Conservation (phyloP, 1,140 invertebrate species). For the Drosophila equinoxialis region DNA sequence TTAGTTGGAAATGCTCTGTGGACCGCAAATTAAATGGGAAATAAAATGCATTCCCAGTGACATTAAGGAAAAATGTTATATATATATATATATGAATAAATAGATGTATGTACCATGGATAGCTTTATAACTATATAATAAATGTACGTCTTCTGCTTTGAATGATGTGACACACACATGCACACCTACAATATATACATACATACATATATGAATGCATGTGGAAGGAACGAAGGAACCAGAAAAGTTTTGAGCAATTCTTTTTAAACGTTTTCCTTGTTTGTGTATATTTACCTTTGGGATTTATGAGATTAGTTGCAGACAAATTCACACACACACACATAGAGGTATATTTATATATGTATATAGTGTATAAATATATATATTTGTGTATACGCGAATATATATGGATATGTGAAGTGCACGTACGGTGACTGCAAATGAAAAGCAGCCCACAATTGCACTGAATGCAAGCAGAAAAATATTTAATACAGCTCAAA, state of each 20-base stretch:
- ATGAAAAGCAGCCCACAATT: slow-evolving; percentile 70
- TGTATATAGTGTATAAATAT: not conserved
- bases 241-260: slow-evolving; percentile 72
- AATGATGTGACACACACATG: slow-evolving; percentile 11
- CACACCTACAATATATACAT: too few species aligned
- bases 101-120: not conserved
- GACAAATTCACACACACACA: slow-evolving; percentile 32
- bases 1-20: slow-evolving; percentile 32
- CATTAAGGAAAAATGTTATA: slow-evolving; percentile 16
- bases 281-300: slow-evolving; percentile 78
- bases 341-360: not conserved
- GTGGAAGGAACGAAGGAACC: slow-evolving; percentile 15
- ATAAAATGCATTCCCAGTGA: slow-evolving; percentile 36
- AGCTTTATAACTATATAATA: too few species aligned
- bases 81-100: slow-evolving; percentile 10
- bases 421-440: slow-evolving; percentile 58
- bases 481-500: slow-evolving; percentile 73
- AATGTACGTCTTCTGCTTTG: too few species aligned
- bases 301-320: slow-evolving; percentile 79
- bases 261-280: slow-evolving; percentile 77
- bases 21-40: slow-evolving; percentile 75
- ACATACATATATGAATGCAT: not conserved
- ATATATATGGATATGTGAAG: slow-evolving; percentile 12
- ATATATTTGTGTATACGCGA: slow-evolving; percentile 10
- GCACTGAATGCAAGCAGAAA: slow-evolving; percentile 66